These are phyloP conservation scores for Orthosia gracilis DNA, from an alignment of 2,888 invertebrate genomes.

Conservation along the genomic window DNA sequence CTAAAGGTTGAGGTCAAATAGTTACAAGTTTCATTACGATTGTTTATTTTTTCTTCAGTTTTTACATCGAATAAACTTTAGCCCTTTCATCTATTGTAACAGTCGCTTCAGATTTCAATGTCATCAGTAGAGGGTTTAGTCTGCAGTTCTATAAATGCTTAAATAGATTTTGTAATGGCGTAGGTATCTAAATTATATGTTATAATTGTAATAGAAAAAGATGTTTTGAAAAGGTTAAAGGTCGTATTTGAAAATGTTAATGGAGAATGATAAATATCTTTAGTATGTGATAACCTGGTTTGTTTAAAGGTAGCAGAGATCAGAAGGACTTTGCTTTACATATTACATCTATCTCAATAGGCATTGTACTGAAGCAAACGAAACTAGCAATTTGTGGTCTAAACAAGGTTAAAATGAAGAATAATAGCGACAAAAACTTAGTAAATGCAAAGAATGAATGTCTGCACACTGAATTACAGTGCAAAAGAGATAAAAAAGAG, in stretches of 20 bases:
- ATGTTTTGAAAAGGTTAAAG: slow-evolving; percentile 1
- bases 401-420: background rate
- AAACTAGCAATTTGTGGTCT: background rate
- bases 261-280: background rate
- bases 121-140: background rate
- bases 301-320: background rate
- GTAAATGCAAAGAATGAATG: slow-evolving; percentile 13
- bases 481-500: background rate
- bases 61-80: slow-evolving; percentile 16
- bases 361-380: background rate
- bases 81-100: slow-evolving; percentile 34
- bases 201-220: slow-evolving; percentile 2
- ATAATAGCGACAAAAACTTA: background rate
- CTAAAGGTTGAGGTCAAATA: slow-evolving; percentile 25
- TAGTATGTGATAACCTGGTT: background rate
- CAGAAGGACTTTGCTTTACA: background rate
- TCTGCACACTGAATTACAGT: background rate
- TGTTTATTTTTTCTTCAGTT: slow-evolving; percentile 32
- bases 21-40: slow-evolving; percentile 29
- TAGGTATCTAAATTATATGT: background rate
- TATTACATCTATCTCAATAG: background rate
- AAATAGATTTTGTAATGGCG: slow-evolving; percentile 11
- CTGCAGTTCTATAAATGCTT: background rate
- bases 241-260: background rate
- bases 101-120: slow-evolving; percentile 33